Percentiles rank a stretch among this genome's conserved stretches.
Evolutionary conservation across 2,888 invertebrate species (phyloP).

Genomic region (Amphipyra tragopoginis): DNA sequence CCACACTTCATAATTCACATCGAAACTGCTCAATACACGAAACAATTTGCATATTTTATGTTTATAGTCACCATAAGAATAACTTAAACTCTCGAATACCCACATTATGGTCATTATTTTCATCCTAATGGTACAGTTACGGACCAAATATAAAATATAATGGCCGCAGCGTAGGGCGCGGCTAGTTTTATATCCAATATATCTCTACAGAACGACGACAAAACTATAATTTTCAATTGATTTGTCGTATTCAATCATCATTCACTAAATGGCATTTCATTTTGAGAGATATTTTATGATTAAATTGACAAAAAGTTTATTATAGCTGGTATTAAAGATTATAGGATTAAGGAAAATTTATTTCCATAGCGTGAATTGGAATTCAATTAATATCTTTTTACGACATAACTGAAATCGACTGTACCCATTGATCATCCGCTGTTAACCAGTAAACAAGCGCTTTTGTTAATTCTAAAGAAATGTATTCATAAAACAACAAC

Average conservation of each 20-base stretch:
- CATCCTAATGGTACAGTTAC: constrained; percentile 54
- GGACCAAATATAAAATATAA: constrained; percentile 50
- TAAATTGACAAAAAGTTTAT: constrained; percentile 31
- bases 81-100: constrained; percentile 57
- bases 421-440: neutral
- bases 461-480: too few species aligned
- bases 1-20: constrained; percentile 40
- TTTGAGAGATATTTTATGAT: constrained; percentile 29
- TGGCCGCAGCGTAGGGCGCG: constrained; percentile 34
- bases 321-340: constrained; percentile 25
- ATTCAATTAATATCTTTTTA: constrained; percentile 21
- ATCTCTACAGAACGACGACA: constrained; percentile 25
- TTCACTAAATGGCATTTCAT: constrained; percentile 34
- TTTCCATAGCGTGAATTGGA: constrained; percentile 21
- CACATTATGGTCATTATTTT: constrained; percentile 57
- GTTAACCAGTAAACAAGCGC: neutral
- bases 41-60: constrained; percentile 64
- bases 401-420: neutral
- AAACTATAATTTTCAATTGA: constrained; percentile 34
- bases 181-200: constrained; percentile 43
- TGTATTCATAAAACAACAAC: too few species aligned
- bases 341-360: constrained; percentile 30
- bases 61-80: constrained; percentile 61
- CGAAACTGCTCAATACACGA: constrained; percentile 42
- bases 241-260: constrained; percentile 44